Evolutionary conservation across 2,113 vertebrate species (phyloP).

Genomic region (Arenaria interpres): DNA sequence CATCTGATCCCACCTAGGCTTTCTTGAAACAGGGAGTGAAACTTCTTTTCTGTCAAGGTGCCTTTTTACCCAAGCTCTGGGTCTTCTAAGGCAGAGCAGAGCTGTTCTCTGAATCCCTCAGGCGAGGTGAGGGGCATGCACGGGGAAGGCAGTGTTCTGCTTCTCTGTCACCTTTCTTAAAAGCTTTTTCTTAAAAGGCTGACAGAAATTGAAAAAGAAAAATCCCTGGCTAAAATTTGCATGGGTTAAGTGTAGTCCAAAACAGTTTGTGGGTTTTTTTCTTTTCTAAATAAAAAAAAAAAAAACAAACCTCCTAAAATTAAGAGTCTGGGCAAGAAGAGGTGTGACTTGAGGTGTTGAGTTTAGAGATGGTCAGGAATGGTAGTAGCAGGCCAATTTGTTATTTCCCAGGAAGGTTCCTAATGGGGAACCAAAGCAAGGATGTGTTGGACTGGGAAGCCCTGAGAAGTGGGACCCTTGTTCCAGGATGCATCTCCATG

Average conservation of each 20-base stretch:
- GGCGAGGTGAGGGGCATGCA: neutral
- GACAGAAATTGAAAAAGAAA: neutral
- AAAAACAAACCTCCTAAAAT: neutral
- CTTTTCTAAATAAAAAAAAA: neutral
- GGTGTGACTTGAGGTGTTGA: neutral
- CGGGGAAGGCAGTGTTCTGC: neutral
- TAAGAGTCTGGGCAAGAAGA: neutral
- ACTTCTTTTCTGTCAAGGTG: neutral
- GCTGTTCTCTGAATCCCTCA: neutral
- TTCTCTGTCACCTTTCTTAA: neutral
- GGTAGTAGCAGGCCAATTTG: neutral
- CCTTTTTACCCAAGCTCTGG: neutral
- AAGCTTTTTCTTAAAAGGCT: neutral
- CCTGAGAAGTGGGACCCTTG: neutral
- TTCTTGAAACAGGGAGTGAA: neutral
- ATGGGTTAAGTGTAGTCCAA: neutral
- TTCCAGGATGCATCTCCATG: neutral
- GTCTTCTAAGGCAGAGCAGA: neutral
- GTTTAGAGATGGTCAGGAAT: neutral
- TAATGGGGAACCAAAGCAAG: neutral
- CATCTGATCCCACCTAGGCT: neutral
- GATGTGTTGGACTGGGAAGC: neutral
- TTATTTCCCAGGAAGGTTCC: neutral
- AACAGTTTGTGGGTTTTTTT: rapidly evolving
- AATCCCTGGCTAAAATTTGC: neutral